A percentile compares a stretch with the other conserved stretches of the same genome.
Conservation (phyloP, 2,888 invertebrate species). For the Melinaea marsaeus region DNA sequence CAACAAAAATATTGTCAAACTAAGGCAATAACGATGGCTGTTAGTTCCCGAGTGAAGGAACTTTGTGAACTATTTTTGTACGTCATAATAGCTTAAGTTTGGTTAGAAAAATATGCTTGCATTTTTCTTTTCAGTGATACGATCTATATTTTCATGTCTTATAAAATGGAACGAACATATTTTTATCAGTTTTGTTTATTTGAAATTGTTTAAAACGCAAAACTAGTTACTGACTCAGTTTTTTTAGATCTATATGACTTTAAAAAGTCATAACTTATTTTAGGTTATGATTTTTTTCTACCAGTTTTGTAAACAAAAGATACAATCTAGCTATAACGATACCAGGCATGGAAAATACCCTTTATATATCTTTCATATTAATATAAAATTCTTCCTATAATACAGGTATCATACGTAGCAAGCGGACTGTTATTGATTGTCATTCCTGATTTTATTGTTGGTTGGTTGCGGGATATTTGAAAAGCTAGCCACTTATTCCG, state of each 20-base stretch:
- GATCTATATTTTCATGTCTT: slow-evolving; percentile 15
- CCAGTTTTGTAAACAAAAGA: no score
- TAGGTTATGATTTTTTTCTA: no score
- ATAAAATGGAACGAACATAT: no score
- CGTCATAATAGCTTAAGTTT: slow-evolving; percentile 73
- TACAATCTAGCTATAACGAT: no score
- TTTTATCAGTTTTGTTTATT: no score
- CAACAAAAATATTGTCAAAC: slow-evolving; percentile 71
- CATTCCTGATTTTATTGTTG: slow-evolving; percentile 33
- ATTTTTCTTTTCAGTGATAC: slow-evolving; percentile 37
- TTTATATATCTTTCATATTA: no score
- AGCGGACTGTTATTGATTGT: slow-evolving; percentile 37
- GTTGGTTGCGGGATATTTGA: slow-evolving; percentile 38
- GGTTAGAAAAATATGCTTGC: slow-evolving; percentile 54
- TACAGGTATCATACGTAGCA: slow-evolving; percentile 16
- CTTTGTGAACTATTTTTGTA: slow-evolving; percentile 70
- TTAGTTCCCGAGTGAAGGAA: slow-evolving; percentile 62
- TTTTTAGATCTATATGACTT: no score
- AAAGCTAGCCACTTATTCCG: slow-evolving; percentile 56
- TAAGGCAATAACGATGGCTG: slow-evolving; percentile 71
- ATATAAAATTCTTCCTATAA: background rate
- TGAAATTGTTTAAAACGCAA: no score
- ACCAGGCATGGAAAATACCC: no score
- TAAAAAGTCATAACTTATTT: no score
- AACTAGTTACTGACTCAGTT: no score